phyloP scores from a whole-genome alignment of 2,797 vertebrate genomes.

The Anguilla obscura region DNA sequence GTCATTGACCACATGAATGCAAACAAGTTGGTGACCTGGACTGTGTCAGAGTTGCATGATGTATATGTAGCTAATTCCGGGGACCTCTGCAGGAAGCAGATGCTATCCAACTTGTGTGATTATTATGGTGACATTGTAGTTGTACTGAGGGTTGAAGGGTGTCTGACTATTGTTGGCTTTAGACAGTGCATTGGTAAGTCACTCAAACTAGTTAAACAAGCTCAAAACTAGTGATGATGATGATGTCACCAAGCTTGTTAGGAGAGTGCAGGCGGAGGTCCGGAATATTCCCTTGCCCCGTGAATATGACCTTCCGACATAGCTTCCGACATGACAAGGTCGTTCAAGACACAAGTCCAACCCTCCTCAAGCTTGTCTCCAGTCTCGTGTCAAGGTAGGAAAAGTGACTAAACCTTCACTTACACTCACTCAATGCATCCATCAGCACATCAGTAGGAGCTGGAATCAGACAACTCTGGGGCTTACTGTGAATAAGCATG shows the following conservation, averaged over 20 bases:
- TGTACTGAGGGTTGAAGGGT: constrained; percentile 5
- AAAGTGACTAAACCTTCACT: constrained; percentile 14
- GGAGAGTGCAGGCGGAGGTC: constrained; percentile 9
- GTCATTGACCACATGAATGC: constrained; percentile 14
- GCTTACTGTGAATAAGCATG: constrained; percentile 16
- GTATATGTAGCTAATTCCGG: constrained; percentile 7
- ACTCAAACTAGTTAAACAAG: no score
- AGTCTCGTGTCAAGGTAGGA: constrained; percentile 17
- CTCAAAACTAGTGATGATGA: constrained; percentile 6
- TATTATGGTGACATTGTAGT: neutral
- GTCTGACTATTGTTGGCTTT: no score
- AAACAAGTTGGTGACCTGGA: constrained; percentile 20
- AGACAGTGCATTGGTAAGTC: no score
- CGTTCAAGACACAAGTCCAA: constrained; percentile 23
- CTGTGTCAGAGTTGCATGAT: neutral
- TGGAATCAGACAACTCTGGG: constrained; percentile 20
- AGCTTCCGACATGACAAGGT: constrained; percentile 13
- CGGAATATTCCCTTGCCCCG: neutral
- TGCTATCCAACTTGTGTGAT: no score
- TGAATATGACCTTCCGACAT: constrained; percentile 1
- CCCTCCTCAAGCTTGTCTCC: constrained; percentile 11
- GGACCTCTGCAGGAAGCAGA: neutral
- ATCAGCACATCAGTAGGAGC: constrained; percentile 13
- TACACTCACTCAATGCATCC: constrained; percentile 14
- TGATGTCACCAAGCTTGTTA: constrained; percentile 8